Evolutionary conservation across 2,888 invertebrate genomes (phyloP).

Genomic region (Apamea epomidion): DNA sequence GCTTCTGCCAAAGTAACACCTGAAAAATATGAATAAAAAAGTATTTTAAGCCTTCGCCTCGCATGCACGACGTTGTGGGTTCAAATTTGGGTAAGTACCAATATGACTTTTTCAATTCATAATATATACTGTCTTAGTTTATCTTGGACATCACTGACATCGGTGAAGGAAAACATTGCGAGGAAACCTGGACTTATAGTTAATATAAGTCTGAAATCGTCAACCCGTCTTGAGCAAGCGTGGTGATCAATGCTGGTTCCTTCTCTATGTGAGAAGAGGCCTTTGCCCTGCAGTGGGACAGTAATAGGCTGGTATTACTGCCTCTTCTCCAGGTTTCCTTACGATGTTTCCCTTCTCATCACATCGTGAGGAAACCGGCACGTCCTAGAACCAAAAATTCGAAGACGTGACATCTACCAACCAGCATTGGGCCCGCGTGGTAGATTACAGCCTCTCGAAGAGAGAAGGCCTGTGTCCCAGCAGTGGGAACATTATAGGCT

Average conservation of each 20-base stretch:
- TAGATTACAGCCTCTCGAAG: not conserved
- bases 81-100: not conserved
- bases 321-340: not conserved
- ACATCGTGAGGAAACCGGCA: not conserved
- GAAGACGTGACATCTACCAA: not conserved
- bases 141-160: not conserved
- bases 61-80: not conserved
- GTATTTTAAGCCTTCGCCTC: not conserved
- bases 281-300: too few species aligned
- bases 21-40: constrained; percentile 22
- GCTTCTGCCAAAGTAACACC: constrained; percentile 8
- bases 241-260: not conserved
- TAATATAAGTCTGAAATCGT: not conserved
- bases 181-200: not conserved
- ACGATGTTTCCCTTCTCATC: not conserved
- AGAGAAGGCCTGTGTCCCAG: not conserved
- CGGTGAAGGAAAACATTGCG: not conserved
- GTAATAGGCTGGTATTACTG: not conserved
- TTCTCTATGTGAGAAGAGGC: not conserved
- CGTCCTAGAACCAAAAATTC: not conserved
- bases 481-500: not conserved
- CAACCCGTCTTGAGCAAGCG: not conserved
- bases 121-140: not conserved
- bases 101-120: not conserved
- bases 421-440: too few species aligned